Evolutionary conservation across 2,888 invertebrate genomes (phyloP).

Genomic region (Bugula neritina): DNA sequence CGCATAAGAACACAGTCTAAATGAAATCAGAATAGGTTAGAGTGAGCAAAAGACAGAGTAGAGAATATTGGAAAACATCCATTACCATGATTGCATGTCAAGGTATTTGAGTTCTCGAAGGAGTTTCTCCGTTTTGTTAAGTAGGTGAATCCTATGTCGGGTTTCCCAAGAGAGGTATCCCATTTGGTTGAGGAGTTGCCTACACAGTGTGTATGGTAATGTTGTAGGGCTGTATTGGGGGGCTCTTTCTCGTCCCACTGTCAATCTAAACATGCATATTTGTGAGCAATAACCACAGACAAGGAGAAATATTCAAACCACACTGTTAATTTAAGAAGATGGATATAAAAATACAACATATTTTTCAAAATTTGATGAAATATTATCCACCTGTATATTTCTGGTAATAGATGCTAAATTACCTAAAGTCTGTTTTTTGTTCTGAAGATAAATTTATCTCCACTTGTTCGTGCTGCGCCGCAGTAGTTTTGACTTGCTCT

Average conservation of each 20-base stretch:
- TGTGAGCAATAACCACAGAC: too few species aligned
- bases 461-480: constrained; percentile 76
- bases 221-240: neutral
- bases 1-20: too few species aligned
- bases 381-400: too few species aligned
- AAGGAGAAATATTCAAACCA: too few species aligned
- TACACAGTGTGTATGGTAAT: constrained; percentile 56
- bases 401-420: too few species aligned
- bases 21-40: too few species aligned
- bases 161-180: constrained; percentile 83
- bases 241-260: neutral
- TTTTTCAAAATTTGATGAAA: too few species aligned
- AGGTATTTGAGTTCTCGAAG: constrained; percentile 84
- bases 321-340: too few species aligned
- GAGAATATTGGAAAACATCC: neutral
- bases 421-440: constrained; percentile 45
- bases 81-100: constrained; percentile 59
- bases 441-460: constrained; percentile 62
- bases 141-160: constrained; percentile 66
- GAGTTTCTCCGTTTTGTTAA: constrained; percentile 80
- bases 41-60: too few species aligned
- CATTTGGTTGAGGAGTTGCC: constrained; percentile 81
- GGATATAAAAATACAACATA: too few species aligned
- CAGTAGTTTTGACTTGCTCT: constrained; percentile 75
- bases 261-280: neutral